Conservation (phyloP, 2,113 vertebrate species). For the Rhinogobius similis region DNA sequence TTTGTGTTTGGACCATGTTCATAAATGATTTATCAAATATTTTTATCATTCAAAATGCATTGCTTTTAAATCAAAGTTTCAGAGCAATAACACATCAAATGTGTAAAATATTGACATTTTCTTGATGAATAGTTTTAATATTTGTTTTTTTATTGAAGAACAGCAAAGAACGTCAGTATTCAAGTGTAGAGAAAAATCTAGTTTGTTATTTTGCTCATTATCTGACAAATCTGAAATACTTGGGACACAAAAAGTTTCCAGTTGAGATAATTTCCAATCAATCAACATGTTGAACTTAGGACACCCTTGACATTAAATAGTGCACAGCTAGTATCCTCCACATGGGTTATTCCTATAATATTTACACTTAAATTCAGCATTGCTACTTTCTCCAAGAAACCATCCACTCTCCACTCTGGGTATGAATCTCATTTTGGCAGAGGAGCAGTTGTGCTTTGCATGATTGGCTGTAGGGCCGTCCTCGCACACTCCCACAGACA, state of each 20-base stretch:
- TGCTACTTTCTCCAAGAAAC: conserved; percentile 32
- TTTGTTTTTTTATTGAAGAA: too few species aligned
- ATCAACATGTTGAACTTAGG: neutral
- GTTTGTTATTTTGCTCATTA: too few species aligned
- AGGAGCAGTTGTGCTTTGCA: conserved; percentile 71
- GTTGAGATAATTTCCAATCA: neutral
- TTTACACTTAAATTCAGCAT: conserved; percentile 35
- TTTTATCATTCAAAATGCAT: neutral
- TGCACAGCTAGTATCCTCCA: neutral
- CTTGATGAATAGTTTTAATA: too few species aligned
- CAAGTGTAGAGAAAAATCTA: too few species aligned
- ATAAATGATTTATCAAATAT: neutral
- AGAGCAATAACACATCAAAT: neutral
- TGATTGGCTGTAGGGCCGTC: conserved; percentile 70
- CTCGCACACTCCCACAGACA: conserved; percentile 70
- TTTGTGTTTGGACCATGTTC: neutral
- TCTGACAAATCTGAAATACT: neutral
- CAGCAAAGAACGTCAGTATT: neutral
- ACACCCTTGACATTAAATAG: neutral
- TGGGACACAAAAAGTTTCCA: neutral
- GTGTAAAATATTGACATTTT: neutral
- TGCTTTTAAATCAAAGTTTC: neutral
- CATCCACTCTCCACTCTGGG: conserved; percentile 56
- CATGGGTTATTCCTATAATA: neutral
- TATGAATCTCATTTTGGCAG: conserved; percentile 76